Evolutionary conservation across 2,113 vertebrate species (phyloP), one percentile per base, ranked within the genome.

Genomic region (Peromyscus maniculatus): DNA sequence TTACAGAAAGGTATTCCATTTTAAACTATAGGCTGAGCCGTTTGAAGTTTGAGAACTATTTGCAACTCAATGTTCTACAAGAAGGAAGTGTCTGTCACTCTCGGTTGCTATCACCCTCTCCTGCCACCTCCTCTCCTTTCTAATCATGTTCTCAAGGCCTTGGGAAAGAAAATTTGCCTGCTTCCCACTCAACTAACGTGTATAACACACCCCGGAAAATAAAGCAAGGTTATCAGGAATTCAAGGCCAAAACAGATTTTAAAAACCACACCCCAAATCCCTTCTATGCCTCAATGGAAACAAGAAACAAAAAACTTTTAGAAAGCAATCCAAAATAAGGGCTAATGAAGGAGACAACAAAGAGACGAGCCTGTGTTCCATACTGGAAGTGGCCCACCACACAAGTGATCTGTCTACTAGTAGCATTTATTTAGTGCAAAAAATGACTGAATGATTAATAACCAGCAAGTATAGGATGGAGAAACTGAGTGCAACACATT

Each of bases 41-140:
- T 2, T 31, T 2, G 57, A 13, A n/a, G 21, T 39, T 2, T 59
- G 83, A 66, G 46, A n/a, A 28, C 31, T 86, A 46, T 39, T 24
- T 46, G 77, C 57, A 88, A 84, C 64, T 15, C 55, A 17, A n/a
- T 31, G 36, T 62, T 79, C 95, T 80, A 59, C 33, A 80, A 57
- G 55, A 84, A 74, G 72, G 72, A 71, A 94, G 88, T 49, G 55
- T 66, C 88, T 49, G 55, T 66, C 88, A 66, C 52, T 91, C 67
- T n/a, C 72, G 39, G 75, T 28, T 24, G 74, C 19, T 22, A 86
- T 55, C 21, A 31, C 15, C 52, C 67, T 55, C 26, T 55, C 17
- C 19, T 6, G 49, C 72, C 8, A 24, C 21, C 72, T 24, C 21
- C 16, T 74, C 12, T 15, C 21, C 12, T 7, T 36, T 62, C 92